Percentiles rank a stretch among this genome's conserved stretches.
Evolutionary conservation across 2,888 invertebrate genomes (phyloP).

Genomic region (Phrixothrix hirtus): DNA sequence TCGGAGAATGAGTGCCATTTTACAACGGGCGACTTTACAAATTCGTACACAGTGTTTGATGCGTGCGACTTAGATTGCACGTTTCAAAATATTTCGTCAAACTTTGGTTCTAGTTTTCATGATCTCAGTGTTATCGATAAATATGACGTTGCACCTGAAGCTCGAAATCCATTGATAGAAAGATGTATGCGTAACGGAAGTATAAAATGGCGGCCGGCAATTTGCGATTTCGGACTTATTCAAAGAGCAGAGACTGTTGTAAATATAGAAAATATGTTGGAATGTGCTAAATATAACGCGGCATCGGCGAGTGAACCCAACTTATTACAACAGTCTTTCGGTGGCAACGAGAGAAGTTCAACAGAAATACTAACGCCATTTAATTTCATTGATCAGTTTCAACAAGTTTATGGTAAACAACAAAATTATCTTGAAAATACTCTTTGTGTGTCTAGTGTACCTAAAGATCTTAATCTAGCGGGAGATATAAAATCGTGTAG

Average conservation of each 20-base stretch:
- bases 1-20: slow-evolving; percentile 5
- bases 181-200: slow-evolving; percentile 43
- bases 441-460: slow-evolving; percentile 62
- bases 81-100: slow-evolving; percentile 48
- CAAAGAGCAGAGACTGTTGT: slow-evolving; percentile 40
- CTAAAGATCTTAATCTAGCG: slow-evolving; percentile 69
- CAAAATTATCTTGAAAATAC: slow-evolving; percentile 47
- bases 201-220: slow-evolving; percentile 35
- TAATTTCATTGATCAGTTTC: slow-evolving; percentile 26
- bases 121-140: slow-evolving; percentile 50
- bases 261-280: slow-evolving; percentile 47
- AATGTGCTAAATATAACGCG: slow-evolving; percentile 50
- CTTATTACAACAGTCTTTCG: slow-evolving; percentile 41
- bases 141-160: slow-evolving; percentile 40
- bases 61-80: slow-evolving; percentile 47
- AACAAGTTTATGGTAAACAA: slow-evolving; percentile 26
- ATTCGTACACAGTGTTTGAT: slow-evolving; percentile 41
- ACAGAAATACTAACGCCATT: slow-evolving; percentile 28
- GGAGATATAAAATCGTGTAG: slow-evolving; percentile 44
- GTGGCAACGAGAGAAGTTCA: slow-evolving; percentile 29
- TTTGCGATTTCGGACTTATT: slow-evolving; percentile 18
- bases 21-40: slow-evolving; percentile 24
- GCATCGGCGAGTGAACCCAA: slow-evolving; percentile 54
- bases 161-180: slow-evolving; percentile 44
- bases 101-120: slow-evolving; percentile 55